Evolutionary conservation across 2,888 invertebrate species (phyloP).

Genomic region (Orthosia gothica): DNA sequence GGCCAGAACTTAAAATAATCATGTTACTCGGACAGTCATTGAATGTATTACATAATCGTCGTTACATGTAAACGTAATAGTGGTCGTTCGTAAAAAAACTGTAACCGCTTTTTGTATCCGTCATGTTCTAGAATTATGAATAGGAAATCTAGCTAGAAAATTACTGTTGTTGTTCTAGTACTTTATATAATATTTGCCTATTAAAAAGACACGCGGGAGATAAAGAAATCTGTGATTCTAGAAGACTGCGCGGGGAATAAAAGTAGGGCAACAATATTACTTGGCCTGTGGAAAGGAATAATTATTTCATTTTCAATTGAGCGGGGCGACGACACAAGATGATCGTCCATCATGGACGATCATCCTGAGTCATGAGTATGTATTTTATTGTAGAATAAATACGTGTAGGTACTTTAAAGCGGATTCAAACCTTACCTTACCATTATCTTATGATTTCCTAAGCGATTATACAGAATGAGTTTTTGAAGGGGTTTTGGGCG

Average conservation of each 20-base stretch:
- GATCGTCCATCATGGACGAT: slow-evolving; percentile 7
- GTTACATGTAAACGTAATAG: slow-evolving; percentile 21
- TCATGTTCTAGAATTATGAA: slow-evolving; percentile 20
- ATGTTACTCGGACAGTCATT: slow-evolving; percentile 12
- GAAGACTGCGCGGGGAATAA: slow-evolving; percentile 49
- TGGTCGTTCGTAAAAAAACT: slow-evolving; percentile 19
- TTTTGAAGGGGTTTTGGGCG: too few species aligned
- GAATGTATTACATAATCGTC: slow-evolving; percentile 11
- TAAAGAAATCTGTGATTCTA: slow-evolving; percentile 58
- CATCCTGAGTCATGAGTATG: too few species aligned
- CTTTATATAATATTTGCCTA: slow-evolving; percentile 33
- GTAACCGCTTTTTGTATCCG: slow-evolving; percentile 28
- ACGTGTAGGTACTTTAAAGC: slow-evolving; percentile 11
- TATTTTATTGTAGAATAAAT: slow-evolving; percentile 16
- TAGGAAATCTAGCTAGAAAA: slow-evolving; percentile 35
- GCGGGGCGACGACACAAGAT: background rate
- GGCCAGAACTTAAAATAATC: slow-evolving; percentile 16
- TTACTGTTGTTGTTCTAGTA: slow-evolving; percentile 38
- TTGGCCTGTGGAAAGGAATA: slow-evolving; percentile 24
- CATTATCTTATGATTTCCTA: background rate
- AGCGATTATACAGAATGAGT: background rate
- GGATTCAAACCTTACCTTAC: background rate
- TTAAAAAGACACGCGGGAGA: slow-evolving; percentile 55
- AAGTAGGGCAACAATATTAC: slow-evolving; percentile 23
- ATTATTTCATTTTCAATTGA: slow-evolving; percentile 13